Evolutionary conservation across 2,113 vertebrate genomes (phyloP), one percentile per base, ranked within the genome.

Genomic region (Lipotes vexillifer): DNA sequence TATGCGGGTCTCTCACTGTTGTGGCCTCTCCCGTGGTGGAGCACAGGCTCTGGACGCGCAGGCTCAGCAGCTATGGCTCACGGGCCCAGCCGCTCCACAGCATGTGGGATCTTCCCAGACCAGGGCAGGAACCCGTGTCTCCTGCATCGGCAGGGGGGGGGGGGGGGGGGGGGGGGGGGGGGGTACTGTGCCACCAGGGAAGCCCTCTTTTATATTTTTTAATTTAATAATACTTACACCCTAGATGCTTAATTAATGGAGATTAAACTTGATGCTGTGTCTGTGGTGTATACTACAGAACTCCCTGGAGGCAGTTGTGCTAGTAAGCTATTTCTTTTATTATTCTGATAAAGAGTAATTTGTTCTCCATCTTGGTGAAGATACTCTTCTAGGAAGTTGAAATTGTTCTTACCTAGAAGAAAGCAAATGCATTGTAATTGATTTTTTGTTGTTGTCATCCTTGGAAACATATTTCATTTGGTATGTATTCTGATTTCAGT

Each of bases 361-460:
- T 96, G 44, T 84, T 81, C 3, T 7, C 33, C n/a, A 21, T 61
- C 25, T 88, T 83, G 57, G 52, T 68, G 36, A 89, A 89, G 65
- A 61, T 88, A 59, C 8, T 94, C 29, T 92, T 92, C 44, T 49
- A 71, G 75, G 91, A 94, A 91, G 63, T 44, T 91, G 82, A 84
- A 94, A 92, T 72, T 68, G n/a, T 86, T 85, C 44, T 89, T 89
- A 92, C 57, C 46, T 89, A 81, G 49, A 89, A 94, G 92, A 92
- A 78, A 89, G 38, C 6, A 82, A 72, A 59, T 59, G 14, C 27
- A 44, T 46, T 78, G 21, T 80, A 80, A 75, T 23, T 68, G 77
- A 71, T 44, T 21, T 74, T 49, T 74, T 49, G 29, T 55, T 49
- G 55, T 83, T 72, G 15, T 41, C 8, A 25, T 77, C 41, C 57